Evolutionary conservation across 64 coral and sea anemone species (phyloP), one percentile per base, ranked within the genome.

Genomic region (Montipora capricornis): DNA sequence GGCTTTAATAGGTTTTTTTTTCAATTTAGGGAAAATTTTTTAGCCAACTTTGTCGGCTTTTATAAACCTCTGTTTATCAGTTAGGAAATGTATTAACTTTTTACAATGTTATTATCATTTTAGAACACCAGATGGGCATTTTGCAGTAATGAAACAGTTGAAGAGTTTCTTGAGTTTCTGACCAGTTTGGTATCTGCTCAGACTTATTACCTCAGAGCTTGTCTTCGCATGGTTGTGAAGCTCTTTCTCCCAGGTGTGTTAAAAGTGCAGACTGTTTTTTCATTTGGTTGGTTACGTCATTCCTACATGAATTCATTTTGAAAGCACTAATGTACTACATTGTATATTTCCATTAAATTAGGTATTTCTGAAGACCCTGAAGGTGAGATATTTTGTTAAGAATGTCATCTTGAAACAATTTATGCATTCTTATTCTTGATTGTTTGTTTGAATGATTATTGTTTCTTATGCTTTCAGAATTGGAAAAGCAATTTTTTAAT

Each of bases 131-230:
- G 83, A 58, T 98, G 96, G 96, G 96, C 93, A 80, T 49, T 58
- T 20, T 88, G 79, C 85, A 93, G 92, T 73, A 75, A 95, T 80
- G 75, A 93, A 3, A 98, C 96, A 66, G 85, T 87, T 47, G 75
- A 93, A 29, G 96, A 95, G 24, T 98, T 98, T 81, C 75, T 98
- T 76, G 96, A 98, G 17, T 98, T 98, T 87, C 83, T 98, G 79
- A 95, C 89, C 51, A 90, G 84, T 73, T 84, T 98, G 59, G 90
- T 98, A 37, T 98, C 96, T 24, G 96, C 96, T 6, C 96, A 98
- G 90, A 98, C 96, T 0, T 98, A 95, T 82, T 98, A 98, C 75
- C 80, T 98, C 8, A 95, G 81, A 77, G 93, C 96, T 37, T 98
- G 96, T 67, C 87, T 98, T 67, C 83, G 90, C 52, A 95, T 98